Percentiles rank a stretch among this genome's conserved stretches.
phyloP scores from a whole-genome alignment of 1,140 invertebrate genomes.

The Homalodisca vitripennis region DNA sequence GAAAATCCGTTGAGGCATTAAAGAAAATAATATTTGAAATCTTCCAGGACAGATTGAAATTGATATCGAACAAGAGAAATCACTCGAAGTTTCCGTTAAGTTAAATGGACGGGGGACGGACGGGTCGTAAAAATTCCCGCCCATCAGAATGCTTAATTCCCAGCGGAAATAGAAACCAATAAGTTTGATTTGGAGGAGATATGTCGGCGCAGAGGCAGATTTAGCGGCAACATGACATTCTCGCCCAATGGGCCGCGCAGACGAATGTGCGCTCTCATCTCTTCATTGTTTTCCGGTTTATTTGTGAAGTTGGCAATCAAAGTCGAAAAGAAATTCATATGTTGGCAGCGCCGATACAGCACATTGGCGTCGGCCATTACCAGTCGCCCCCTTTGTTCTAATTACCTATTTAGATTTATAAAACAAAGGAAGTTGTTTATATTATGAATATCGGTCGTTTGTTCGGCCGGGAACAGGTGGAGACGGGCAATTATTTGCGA shows the following conservation, averaged over 20 bases:
- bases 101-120: too few relatives aligned
- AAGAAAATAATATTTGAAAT: too few relatives aligned
- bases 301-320: conserved; percentile 28
- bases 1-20: too few relatives aligned
- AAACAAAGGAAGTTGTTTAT: conserved; percentile 23
- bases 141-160: neutral
- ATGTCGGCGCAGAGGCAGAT: neutral
- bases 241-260: neutral
- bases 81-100: too few relatives aligned
- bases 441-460: conserved; percentile 21
- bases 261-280: conserved; percentile 9
- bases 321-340: conserved; percentile 27
- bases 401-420: neutral
- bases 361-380: conserved; percentile 6
- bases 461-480: neutral
- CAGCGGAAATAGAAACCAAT: neutral
- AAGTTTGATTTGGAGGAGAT: conserved; percentile 16
- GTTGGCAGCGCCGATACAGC: conserved; percentile 22
- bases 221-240: neutral
- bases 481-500: too few relatives aligned
- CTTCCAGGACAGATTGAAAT: too few relatives aligned
- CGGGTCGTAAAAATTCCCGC: neutral
- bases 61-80: too few relatives aligned
- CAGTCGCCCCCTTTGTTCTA: neutral
- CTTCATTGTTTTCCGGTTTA: conserved; percentile 25